Percentiles rank a stretch among this genome's conserved stretches.
These are phyloP conservation scores for Megalops atlanticus DNA, from an alignment of 2,113 vertebrate genomes.

Conservation along the genomic window DNA sequence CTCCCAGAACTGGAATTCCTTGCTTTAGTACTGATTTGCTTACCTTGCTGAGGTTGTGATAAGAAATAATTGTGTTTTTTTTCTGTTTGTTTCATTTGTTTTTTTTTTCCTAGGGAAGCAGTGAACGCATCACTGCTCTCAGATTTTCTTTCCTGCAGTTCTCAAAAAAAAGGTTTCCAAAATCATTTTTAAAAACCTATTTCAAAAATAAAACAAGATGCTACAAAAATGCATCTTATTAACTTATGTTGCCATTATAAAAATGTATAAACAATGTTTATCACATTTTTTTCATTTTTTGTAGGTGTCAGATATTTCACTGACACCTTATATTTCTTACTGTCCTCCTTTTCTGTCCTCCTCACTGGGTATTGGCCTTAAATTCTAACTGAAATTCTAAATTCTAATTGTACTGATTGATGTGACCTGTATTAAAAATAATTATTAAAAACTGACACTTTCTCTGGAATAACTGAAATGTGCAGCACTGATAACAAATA, in stretches of 20 bases:
- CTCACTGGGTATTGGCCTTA: too few relatives aligned
- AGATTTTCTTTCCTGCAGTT: background rate
- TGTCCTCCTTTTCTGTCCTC: background rate
- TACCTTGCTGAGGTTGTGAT: slow-evolving; percentile 15
- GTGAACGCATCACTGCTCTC: slow-evolving; percentile 14
- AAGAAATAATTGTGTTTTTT: slow-evolving; percentile 24
- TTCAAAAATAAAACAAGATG: background rate
- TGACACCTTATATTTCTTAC: background rate
- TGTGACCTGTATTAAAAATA: too few relatives aligned
- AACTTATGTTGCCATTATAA: background rate
- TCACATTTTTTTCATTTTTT: too few relatives aligned
- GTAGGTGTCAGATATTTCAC: background rate
- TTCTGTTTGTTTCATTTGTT: background rate
- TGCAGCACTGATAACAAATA: too few relatives aligned
- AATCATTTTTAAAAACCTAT: background rate
- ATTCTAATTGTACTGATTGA: too few relatives aligned
- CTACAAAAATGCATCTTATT: background rate
- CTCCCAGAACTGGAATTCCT: background rate
- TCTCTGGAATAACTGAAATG: too few relatives aligned
- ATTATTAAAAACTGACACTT: too few relatives aligned
- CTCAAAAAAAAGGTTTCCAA: background rate
- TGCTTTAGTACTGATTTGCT: background rate
- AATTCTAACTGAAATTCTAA: too few relatives aligned
- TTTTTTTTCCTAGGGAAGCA: background rate
- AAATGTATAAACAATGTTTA: background rate